phyloP scores from a whole-genome alignment of 2,113 vertebrate genomes.

The Sinocyclocheilus anophthalmus region DNA sequence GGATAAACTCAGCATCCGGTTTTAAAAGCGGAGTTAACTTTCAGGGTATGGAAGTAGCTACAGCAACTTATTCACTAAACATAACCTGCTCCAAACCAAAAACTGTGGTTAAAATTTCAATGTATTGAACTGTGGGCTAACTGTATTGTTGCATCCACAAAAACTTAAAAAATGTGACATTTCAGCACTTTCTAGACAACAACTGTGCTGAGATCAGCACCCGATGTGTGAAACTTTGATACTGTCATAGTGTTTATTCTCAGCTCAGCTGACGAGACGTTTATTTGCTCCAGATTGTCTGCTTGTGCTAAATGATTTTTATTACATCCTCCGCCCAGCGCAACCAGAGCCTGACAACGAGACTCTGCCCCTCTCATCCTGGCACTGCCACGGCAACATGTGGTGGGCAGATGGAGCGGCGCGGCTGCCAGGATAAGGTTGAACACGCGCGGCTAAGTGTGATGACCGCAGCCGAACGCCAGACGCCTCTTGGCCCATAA shows the following conservation, averaged over 20 bases:
- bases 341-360: neutral
- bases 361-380: slow-evolving; percentile 20
- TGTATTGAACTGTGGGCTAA: no score
- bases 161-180: neutral
- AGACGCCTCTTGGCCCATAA: slow-evolving; percentile 56
- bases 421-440: slow-evolving; percentile 36
- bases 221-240: no score
- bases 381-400: slow-evolving; percentile 41
- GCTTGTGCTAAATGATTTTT: slow-evolving; percentile 54
- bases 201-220: slow-evolving; percentile 9
- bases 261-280: neutral
- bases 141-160: neutral
- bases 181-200: neutral
- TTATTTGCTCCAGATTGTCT: slow-evolving; percentile 42
- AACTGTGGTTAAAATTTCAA: no score
- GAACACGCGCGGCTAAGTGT: neutral
- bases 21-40: no score
- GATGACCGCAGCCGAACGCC: slow-evolving; percentile 42
- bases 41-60: no score
- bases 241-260: neutral
- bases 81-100: no score
- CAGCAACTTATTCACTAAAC: no score
- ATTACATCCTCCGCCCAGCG: slow-evolving; percentile 52
- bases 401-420: slow-evolving; percentile 63
- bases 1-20: no score